Base-by-base conservation (phyloP, 2,888 invertebrate genomes). In the Phalangium opilio region DNA sequence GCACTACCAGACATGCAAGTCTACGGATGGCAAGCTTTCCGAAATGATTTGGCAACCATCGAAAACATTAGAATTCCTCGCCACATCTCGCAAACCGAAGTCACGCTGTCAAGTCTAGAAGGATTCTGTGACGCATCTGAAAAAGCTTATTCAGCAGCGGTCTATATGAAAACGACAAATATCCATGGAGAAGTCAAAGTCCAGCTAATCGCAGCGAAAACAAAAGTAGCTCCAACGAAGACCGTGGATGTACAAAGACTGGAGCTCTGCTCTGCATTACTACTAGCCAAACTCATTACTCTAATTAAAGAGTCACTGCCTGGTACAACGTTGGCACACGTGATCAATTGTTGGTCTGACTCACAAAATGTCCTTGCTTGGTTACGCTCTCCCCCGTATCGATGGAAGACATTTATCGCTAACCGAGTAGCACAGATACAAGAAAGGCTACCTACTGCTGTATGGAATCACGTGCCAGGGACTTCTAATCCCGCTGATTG, bases 401-500 rank as follows among this genome's bases (percentile, higher is more conserved):
- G 45, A 17, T 53, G 53, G 51, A 55, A 56, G 41, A 38, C 51
- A 3, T 59, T 57, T 47, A 53, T 59, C 1, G 43, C 41, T 3
- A 60, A 59, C 42, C 49, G 59, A 3, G 47, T 60, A 10, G 44
- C 52, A 7, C 51, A 58, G 17, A 59, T 60, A 12, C 45, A 51
- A 14, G 47, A 43, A 3, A 7, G 4, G 8, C 4, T 8, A 27
- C 4, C 8, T 4, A 27, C 4, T 8, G 27, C 27, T 27, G 5
- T 7, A 27, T 27, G 27, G 27, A 4, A 27, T 27, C 51, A 60
- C 41, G 56, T 58, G n/a, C 19, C 36, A 2, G 46, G 56, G 0
- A 32, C 52, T 12, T 47, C 52, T 1, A 62, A 62, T 47, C 60
- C 61, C 2, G 61, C 61, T 8, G 61, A 62, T 48, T 46, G 54